Evolutionary conservation across 1,140 invertebrate genomes (phyloP).

Genomic region (Oreohelix idahoensis): DNA sequence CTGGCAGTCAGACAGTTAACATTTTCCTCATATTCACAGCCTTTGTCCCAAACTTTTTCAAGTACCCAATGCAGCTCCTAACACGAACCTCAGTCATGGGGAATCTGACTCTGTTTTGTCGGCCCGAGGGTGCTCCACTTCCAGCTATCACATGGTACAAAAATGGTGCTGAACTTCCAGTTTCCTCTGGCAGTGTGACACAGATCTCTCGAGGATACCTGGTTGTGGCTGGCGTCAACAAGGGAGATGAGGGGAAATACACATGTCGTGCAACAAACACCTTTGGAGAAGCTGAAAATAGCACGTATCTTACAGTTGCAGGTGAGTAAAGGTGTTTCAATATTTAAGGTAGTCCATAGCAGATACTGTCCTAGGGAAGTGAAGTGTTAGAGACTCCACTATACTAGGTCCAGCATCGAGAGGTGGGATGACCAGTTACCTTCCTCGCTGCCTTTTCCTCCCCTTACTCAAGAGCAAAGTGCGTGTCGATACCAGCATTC

Average conservation of each 20-base stretch:
- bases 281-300: slow-evolving; percentile 53
- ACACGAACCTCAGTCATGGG: slow-evolving; percentile 91
- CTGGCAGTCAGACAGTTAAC: no score
- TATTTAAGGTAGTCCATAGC: no score
- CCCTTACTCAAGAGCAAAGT: no score
- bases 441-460: no score
- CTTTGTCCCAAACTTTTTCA: slow-evolving; percentile 91
- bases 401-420: no score
- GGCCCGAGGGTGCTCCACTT: slow-evolving; percentile 93
- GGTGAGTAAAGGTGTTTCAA: no score
- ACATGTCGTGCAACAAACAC: slow-evolving; percentile 62
- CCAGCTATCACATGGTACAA: slow-evolving; percentile 88
- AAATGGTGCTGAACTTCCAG: slow-evolving; percentile 81
- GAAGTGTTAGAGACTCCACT: no score
- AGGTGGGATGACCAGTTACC: no score
- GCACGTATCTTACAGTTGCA: slow-evolving; percentile 49
- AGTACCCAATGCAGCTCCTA: slow-evolving; percentile 88
- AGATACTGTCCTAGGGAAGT: no score
- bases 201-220: slow-evolving; percentile 61
- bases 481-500: no score
- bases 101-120: slow-evolving; percentile 92
- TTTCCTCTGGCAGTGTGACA: slow-evolving; percentile 43
- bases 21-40: slow-evolving; percentile 77
- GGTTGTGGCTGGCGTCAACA: slow-evolving; percentile 48
- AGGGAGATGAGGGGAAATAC: slow-evolving; percentile 57